Conservation (phyloP, 2,888 invertebrate genomes). For the Nezara viridula region DNA sequence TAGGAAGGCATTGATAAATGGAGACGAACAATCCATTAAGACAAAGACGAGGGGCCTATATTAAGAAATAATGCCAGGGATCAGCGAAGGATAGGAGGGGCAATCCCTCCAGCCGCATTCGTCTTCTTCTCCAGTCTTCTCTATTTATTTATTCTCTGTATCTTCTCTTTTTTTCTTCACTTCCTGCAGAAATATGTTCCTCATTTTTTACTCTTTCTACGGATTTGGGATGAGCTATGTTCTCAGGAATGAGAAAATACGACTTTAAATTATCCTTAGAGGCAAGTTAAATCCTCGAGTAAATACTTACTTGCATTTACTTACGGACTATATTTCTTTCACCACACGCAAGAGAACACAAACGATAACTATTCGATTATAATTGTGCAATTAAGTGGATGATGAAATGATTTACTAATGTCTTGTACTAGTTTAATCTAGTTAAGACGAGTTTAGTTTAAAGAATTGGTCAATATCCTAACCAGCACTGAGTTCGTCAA, state of each 20-base stretch:
- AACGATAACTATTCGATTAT: too few species aligned
- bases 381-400: too few species aligned
- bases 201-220: not conserved
- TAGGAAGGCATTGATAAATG: constrained; percentile 13
- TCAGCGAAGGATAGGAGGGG: not conserved
- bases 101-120: not conserved
- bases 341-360: not conserved
- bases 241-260: not conserved
- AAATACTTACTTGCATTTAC: not conserved
- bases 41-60: constrained; percentile 12
- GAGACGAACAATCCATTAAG: constrained; percentile 39
- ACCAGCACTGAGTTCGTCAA: too few species aligned
- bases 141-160: constrained; percentile 25
- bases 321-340: not conserved
- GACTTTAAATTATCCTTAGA: not conserved
- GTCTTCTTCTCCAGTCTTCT: constrained; percentile 13
- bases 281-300: not conserved
- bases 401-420: too few species aligned
- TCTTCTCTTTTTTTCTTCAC: not conserved
- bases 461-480: too few species aligned
- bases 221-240: not conserved
- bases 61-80: constrained; percentile 37
- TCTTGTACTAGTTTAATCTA: too few species aligned
- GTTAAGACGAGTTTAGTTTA: too few species aligned
- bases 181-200: not conserved